These are phyloP conservation scores for Dipodomys ordii DNA, from an alignment of 2,113 vertebrate genomes.

Conservation along the genomic window DNA sequence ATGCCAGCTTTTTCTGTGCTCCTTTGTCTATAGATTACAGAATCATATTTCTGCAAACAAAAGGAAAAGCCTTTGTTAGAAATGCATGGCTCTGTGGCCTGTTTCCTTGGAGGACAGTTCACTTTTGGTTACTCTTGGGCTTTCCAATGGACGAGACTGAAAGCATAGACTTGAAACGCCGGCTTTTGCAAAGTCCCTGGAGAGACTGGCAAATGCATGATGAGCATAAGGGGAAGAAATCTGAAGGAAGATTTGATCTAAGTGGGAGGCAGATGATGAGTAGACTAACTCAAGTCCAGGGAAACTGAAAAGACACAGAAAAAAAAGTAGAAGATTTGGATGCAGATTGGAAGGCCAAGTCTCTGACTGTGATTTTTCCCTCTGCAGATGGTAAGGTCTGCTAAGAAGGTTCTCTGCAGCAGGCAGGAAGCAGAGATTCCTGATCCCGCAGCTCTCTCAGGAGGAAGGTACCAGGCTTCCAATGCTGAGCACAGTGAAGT, in stretches of 20 bases:
- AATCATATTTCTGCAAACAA: background rate
- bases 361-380: background rate
- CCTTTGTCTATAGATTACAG: background rate
- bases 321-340: background rate
- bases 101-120: background rate
- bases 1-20: background rate
- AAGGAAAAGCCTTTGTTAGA: background rate
- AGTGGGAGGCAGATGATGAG: conserved; percentile 55
- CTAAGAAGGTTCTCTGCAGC: background rate
- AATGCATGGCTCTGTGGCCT: background rate
- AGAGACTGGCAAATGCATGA: background rate
- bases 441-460: background rate
- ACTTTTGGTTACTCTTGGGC: background rate
- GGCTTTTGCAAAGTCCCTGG: background rate
- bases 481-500: background rate
- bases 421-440: background rate
- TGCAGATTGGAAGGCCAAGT: background rate
- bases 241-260: conserved; percentile 54
- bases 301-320: background rate
- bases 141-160: background rate
- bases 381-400: background rate
- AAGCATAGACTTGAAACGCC: background rate
- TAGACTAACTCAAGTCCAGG: conserved; percentile 19
- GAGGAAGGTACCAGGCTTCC: background rate
- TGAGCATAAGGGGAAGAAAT: background rate